phyloP scores from a whole-genome alignment of 2,113 vertebrate genomes.

The Neolamprologus caudopunctatus region DNA sequence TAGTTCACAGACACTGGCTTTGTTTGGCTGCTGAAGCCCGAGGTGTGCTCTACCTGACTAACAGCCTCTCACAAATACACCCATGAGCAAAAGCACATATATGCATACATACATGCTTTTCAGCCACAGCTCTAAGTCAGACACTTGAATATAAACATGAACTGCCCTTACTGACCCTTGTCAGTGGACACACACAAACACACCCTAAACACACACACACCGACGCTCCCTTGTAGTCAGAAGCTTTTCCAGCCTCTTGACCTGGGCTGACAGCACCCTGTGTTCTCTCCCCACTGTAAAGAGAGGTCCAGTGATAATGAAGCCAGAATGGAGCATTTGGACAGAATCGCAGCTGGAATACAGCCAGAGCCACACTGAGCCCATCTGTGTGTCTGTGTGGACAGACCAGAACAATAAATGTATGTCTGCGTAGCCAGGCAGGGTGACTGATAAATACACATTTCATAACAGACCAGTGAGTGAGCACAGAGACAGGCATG shows the following conservation, averaged over 20 bases:
- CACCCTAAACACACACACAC: neutral
- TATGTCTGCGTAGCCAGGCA: constrained; percentile 10
- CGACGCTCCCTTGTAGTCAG: neutral
- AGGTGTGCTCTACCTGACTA: constrained; percentile 1
- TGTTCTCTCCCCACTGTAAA: constrained; percentile 15
- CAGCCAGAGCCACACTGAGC: neutral
- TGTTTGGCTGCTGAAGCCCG: neutral
- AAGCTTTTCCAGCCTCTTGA: constrained; percentile 24
- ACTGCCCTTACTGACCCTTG: neutral
- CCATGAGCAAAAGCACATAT: neutral
- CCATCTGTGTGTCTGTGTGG: neutral
- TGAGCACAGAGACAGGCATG: neutral
- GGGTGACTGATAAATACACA: constrained; percentile 23
- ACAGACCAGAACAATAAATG: constrained; percentile 7
- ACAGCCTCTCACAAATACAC: neutral
- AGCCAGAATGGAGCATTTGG: constrained; percentile 14
- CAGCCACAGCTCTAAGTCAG: neutral
- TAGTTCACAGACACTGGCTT: constrained; percentile 35
- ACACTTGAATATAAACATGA: neutral
- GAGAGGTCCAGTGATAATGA: constrained; percentile 30
- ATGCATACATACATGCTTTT: neutral
- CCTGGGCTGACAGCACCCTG: constrained; percentile 17
- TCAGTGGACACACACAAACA: neutral
- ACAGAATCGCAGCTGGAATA: constrained; percentile 33
- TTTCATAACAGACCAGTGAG: constrained; percentile 32